Percentiles rank a stretch among this genome's conserved stretches.
phyloP scores from a whole-genome alignment of 2,888 invertebrate species.

The Drosophila tripunctata region DNA sequence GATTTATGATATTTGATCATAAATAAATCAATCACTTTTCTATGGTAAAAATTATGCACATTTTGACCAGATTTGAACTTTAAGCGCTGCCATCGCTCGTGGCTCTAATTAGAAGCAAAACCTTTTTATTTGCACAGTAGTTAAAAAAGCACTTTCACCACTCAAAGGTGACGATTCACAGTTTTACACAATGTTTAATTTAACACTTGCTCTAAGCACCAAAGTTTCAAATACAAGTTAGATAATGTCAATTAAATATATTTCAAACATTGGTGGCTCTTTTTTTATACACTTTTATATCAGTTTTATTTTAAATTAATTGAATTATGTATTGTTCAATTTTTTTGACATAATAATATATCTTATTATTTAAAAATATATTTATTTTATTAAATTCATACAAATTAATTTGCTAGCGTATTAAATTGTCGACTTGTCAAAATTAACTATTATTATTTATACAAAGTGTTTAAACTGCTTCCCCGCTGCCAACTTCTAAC shows the following conservation, averaged over 20 bases:
- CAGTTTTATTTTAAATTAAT: too few relatives aligned
- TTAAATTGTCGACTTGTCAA: not conserved
- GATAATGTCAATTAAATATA: too few relatives aligned
- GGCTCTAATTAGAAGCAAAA: constrained; percentile 21
- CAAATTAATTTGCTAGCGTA: too few relatives aligned
- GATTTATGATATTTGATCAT: constrained; percentile 32
- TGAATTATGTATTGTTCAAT: too few relatives aligned
- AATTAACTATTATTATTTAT: not conserved
- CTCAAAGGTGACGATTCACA: not conserved
- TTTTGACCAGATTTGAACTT: not conserved
- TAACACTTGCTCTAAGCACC: constrained; percentile 1
- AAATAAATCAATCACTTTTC: constrained; percentile 22
- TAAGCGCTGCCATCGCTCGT: not conserved
- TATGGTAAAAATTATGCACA: not conserved
- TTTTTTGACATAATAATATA: too few relatives aligned
- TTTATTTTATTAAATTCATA: too few relatives aligned
- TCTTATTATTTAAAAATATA: too few relatives aligned
- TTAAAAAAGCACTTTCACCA: constrained; percentile 19
- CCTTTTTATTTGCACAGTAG: constrained; percentile 1
- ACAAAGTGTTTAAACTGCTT: not conserved
- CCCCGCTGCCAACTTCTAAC: not conserved
- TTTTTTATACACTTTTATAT: too few relatives aligned
- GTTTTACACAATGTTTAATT: constrained; percentile 17
- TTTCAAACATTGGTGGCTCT: too few relatives aligned
- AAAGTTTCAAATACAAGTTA: not conserved